Evolutionary conservation across 2,113 vertebrate genomes (phyloP), one percentile per base, ranked within the genome.

Genomic region (Lontra canadensis): DNA sequence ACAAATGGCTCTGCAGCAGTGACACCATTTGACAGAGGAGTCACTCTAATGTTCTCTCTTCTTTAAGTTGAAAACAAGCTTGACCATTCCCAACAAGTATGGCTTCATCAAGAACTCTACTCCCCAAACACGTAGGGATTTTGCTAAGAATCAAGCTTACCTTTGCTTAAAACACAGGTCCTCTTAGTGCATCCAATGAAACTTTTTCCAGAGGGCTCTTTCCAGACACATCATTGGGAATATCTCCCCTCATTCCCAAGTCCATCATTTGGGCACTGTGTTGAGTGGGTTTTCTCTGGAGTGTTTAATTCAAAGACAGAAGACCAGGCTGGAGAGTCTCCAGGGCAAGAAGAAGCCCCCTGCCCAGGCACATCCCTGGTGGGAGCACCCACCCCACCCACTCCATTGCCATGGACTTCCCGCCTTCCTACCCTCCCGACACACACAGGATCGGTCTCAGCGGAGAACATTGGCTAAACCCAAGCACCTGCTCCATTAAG

Each of bases 231-330:
- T 18, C 42, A 18, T 34, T 39, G 49, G 42, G 10, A 31, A 26
- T 6, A 9, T 65, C 57, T 83, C 23, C 42, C 52, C 39, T 61
- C 36, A 3, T 39, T 80, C 21, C 31, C 39, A 26, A 61, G 23
- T 2, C 42, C 7, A 85, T 55, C 34, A 9, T 88, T 44, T 59
- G 67, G 83, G 55, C 18, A 90, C n/a, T 69, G 39, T 18, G 63
- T 85, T 25, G 4, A 57, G 25, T 17, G 15, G 13, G 0, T 73
- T 80, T 87, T 80, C n/a, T 59, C 39, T 71, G 67, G 55, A 82
- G 6, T 55, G 90, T 95, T 95, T 83, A 55, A 79, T 34, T 36
- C 47, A 39, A 83, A 61, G 95, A 36, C 15, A 74, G 59, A 83
- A 49, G 55, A 34, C n/a, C 20, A 39, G 42, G n/a, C n/a, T 39